A percentile compares a stretch with the other conserved stretches of the same genome.
phyloP scores from a whole-genome alignment of 2,797 vertebrate species.

The Notoglanidium macrostoma region DNA sequence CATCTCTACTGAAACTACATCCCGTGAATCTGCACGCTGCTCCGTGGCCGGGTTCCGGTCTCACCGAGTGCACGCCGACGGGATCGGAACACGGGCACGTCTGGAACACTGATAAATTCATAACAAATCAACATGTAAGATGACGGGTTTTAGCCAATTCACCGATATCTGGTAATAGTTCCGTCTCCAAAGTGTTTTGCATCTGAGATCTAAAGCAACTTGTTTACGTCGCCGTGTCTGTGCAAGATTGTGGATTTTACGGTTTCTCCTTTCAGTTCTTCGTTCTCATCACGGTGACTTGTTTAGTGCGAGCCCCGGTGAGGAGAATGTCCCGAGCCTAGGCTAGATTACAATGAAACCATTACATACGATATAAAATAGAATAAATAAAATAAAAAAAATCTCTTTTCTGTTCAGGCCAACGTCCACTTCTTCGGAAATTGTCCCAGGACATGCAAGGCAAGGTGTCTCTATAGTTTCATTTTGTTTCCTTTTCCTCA shows the following conservation, averaged over 20 bases:
- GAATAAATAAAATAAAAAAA: slow-evolving; percentile 99
- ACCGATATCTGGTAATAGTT: not conserved
- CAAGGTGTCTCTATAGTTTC: slow-evolving; percentile 67
- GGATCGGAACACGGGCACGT: not conserved
- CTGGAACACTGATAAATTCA: not conserved
- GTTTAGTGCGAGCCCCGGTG: slow-evolving; percentile 24
- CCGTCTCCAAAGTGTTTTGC: not conserved
- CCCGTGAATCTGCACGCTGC: not conserved
- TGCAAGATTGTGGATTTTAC: slow-evolving; percentile 33
- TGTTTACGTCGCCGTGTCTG: not conserved
- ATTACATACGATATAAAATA: slow-evolving; percentile 94
- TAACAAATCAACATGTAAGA: not conserved
- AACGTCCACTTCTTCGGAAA: slow-evolving; percentile 66
- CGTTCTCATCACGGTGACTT: not conserved
- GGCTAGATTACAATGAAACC: slow-evolving; percentile 72
- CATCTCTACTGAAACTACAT: slow-evolving; percentile 17
- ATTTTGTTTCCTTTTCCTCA: slow-evolving; percentile 10
- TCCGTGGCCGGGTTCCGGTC: not conserved
- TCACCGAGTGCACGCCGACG: not conserved
- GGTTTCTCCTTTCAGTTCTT: not conserved
- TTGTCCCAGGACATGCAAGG: slow-evolving; percentile 77
- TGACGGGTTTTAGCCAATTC: not conserved
- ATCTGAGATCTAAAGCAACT: no score
- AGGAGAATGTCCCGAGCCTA: slow-evolving; percentile 61
- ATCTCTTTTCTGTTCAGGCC: slow-evolving; percentile 82